These are phyloP conservation scores for Lasioglossum leucozonium DNA, from an alignment of 2,888 invertebrate species.

Conservation along the genomic window DNA sequence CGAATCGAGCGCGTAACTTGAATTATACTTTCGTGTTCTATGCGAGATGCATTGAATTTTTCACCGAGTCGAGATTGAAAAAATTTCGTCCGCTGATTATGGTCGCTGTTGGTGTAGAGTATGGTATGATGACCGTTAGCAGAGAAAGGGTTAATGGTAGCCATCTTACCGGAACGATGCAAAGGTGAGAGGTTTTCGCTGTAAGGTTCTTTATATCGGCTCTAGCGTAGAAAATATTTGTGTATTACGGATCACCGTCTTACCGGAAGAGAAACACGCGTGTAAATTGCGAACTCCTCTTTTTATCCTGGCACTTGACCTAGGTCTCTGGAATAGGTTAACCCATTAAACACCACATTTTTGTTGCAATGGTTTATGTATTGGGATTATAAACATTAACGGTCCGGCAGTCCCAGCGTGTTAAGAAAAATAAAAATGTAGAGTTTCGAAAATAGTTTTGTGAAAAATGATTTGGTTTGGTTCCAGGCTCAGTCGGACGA, in stretches of 20 bases:
- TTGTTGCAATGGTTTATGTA: too few species aligned
- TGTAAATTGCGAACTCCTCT: background rate
- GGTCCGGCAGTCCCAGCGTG: background rate
- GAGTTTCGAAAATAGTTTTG: background rate
- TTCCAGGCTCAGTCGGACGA: conserved; percentile 98
- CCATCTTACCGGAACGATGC: background rate
- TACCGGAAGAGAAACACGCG: background rate
- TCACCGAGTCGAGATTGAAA: background rate
- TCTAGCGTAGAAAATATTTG: background rate
- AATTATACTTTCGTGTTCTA: background rate
- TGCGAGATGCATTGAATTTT: background rate
- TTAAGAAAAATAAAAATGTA: background rate
- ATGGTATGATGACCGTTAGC: background rate
- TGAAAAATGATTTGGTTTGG: conserved; percentile 15
- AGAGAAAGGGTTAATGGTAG: background rate
- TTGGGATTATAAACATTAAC: background rate
- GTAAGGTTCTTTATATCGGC: background rate
- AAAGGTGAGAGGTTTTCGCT: background rate
- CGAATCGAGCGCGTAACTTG: background rate
- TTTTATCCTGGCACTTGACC: too few species aligned
- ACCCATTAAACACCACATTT: too few species aligned
- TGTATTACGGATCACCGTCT: background rate
- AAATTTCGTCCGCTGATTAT: background rate
- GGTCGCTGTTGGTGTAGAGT: background rate
- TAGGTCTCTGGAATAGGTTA: too few species aligned